These are phyloP conservation scores for Albula glossodonta DNA, from an alignment of 2,113 vertebrate genomes.

Conservation along the genomic window DNA sequence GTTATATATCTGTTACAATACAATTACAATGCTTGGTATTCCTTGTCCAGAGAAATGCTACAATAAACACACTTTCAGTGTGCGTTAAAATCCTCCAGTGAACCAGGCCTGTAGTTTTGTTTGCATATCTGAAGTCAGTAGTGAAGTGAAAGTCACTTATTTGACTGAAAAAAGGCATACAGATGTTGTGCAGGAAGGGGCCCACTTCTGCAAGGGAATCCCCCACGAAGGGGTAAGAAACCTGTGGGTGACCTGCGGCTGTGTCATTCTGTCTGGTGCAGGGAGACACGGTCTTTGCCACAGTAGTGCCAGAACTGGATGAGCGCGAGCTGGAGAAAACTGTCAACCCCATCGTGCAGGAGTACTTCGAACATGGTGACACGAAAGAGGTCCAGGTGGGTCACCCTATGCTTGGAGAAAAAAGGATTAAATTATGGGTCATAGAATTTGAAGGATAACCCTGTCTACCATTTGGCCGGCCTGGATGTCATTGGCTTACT, in stretches of 20 bases:
- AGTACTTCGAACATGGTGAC: conserved; percentile 87
- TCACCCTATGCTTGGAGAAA: neutral
- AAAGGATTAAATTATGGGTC: no score
- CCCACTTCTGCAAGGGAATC: neutral
- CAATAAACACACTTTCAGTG: no score
- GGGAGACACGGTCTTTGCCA: conserved; percentile 83
- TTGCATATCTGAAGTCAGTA: neutral
- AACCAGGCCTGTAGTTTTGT: neutral
- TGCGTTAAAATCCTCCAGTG: neutral
- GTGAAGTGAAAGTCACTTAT: neutral
- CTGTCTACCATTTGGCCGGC: no score
- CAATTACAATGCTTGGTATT: no score
- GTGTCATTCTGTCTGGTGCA: conserved; percentile 33
- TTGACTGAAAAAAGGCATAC: neutral
- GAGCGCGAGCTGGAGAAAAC: conserved; percentile 77
- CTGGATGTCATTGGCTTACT: neutral
- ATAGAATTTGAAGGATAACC: no score
- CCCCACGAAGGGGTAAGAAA: neutral
- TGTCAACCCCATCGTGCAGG: conserved; percentile 82
- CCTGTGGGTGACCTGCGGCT: neutral
- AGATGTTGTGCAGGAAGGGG: neutral
- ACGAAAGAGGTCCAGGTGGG: conserved; percentile 79
- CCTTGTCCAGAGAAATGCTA: no score
- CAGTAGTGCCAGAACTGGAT: conserved; percentile 78
- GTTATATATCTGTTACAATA: no score